These are phyloP conservation scores for Dicyrtoma fusca DNA, from an alignment of 2,888 invertebrate genomes.

Conservation along the genomic window DNA sequence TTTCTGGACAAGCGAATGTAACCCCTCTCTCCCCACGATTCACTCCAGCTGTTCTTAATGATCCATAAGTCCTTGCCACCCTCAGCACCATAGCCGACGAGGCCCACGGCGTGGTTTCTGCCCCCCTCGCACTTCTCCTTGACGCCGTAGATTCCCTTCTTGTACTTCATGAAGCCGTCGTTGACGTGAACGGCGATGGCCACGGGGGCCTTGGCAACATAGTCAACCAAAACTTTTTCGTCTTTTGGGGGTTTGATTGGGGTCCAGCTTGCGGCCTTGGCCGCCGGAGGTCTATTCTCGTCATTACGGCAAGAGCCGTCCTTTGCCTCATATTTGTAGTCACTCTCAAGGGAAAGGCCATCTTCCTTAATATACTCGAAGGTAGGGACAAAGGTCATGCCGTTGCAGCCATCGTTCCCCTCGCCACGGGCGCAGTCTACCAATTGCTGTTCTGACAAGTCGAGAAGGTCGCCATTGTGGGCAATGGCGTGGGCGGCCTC, in stretches of 20 bases:
- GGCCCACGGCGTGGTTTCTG: constrained; percentile 7
- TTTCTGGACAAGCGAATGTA: too few relatives aligned
- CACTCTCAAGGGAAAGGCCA: not conserved
- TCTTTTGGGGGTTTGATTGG: constrained; percentile 7
- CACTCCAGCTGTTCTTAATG: not conserved
- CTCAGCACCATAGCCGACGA: constrained; percentile 6
- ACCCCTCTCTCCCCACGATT: not conserved
- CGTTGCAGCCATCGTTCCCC: constrained; percentile 7
- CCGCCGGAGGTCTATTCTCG: not conserved
- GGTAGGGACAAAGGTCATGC: not conserved
- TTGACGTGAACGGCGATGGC: not conserved
- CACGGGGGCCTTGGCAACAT: not conserved
- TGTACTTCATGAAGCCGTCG: not conserved
- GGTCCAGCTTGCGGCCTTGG: not conserved
- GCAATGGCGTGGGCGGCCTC: constrained; percentile 8
- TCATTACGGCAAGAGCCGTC: not conserved
- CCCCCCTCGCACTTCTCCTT: not conserved
- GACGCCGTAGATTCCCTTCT: constrained; percentile 4
- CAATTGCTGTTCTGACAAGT: constrained; percentile 14
- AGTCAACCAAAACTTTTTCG: not conserved
- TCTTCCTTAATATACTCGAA: constrained; percentile 13
- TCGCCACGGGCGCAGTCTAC: constrained; percentile 2
- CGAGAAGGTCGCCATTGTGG: not conserved
- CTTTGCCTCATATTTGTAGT: constrained; percentile 4
- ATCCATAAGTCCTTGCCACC: not conserved